A percentile compares a stretch with the other conserved stretches of the same genome.
These are phyloP conservation scores for Piezodorus guildinii DNA, from an alignment of 1,140 invertebrate species.

Conservation along the genomic window DNA sequence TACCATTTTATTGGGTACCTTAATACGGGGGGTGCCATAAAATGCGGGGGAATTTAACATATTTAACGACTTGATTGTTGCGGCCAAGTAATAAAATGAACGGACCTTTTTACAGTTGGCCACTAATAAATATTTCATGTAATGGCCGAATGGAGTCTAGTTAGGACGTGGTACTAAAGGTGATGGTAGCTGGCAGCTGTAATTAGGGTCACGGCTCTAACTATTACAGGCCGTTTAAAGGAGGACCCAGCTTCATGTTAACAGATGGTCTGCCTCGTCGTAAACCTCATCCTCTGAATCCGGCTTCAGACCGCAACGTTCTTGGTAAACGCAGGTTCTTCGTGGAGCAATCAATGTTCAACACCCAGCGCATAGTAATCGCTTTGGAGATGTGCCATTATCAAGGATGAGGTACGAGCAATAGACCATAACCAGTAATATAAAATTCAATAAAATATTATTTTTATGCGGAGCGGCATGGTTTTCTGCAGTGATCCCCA, in stretches of 20 bases:
- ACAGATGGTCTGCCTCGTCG: background rate
- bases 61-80: slow-evolving; percentile 7
- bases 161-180: background rate
- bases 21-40: background rate
- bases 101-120: background rate
- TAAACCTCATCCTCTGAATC: background rate
- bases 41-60: background rate
- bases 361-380: too few relatives aligned
- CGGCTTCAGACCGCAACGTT: too few relatives aligned
- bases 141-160: background rate
- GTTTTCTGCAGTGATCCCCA: too few relatives aligned
- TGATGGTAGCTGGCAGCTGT: background rate
- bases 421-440: too few relatives aligned
- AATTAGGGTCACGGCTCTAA: slow-evolving; percentile 1
- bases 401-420: too few relatives aligned
- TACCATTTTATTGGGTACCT: background rate
- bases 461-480: too few relatives aligned
- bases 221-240: background rate
- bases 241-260: background rate
- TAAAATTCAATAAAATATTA: too few relatives aligned
- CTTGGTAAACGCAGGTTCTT: too few relatives aligned
- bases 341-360: too few relatives aligned
- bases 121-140: slow-evolving; percentile 8
- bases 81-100: background rate
- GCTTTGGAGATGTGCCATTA: too few relatives aligned